Conservation (phyloP, 2,113 vertebrate species). For the Limnothrissa miodon region DNA sequence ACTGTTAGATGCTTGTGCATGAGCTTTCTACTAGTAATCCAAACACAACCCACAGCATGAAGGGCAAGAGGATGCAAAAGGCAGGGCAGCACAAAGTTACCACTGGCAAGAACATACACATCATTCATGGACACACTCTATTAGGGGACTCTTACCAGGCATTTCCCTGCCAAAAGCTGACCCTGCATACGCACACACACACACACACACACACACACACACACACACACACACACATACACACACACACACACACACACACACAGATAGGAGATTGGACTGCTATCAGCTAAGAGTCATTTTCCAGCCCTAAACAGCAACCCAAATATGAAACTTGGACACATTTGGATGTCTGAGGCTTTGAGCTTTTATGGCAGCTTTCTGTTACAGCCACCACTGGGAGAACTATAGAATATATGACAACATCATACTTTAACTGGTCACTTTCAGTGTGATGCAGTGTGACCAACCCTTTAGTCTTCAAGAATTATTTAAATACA, state of each 20-base stretch:
- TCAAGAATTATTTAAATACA: neutral
- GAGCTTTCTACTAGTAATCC: neutral
- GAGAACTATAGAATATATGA: neutral
- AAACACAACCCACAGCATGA: neutral
- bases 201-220: conserved; percentile 37
- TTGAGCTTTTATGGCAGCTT: neutral
- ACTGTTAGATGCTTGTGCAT: neutral
- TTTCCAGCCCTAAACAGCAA: neutral
- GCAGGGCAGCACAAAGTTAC: neutral
- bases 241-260: conserved; percentile 35
- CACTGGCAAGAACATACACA: neutral
- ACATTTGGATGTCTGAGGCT: conserved; percentile 28
- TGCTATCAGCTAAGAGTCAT: neutral
- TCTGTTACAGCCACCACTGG: neutral
- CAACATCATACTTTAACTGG: neutral
- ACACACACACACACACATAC: conserved; percentile 33
- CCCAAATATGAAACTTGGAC: neutral
- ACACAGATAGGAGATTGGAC: conserved; percentile 11
- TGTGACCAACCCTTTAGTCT: neutral
- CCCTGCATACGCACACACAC: conserved; percentile 45
- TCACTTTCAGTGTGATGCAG: neutral
- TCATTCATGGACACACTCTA: neutral
- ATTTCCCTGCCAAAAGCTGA: conserved; percentile 63
- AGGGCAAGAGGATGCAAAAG: neutral
- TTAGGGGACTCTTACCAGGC: conserved; percentile 47